Evolutionary conservation across 2,888 invertebrate genomes (phyloP).

Genomic region (Arctia plantaginis): DNA sequence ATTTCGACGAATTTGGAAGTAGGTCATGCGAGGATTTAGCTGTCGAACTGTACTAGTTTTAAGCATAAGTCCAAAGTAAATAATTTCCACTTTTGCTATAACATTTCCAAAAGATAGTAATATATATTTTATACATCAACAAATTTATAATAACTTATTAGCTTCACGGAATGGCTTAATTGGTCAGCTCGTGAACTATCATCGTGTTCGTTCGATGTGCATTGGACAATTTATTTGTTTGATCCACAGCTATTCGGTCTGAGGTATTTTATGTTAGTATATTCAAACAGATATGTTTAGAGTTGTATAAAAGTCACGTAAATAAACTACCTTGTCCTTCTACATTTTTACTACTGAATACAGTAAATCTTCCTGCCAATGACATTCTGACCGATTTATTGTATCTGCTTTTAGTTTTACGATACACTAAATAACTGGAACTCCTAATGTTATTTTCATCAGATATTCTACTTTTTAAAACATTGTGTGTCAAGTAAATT

Average conservation of each 20-base stretch:
- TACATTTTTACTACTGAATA: slow-evolving; percentile 39
- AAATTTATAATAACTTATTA: not conserved
- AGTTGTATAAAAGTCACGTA: not conserved
- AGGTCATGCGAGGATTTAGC: not conserved
- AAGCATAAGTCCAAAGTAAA: not conserved
- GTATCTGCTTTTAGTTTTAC: slow-evolving; percentile 70
- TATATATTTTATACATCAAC: not conserved
- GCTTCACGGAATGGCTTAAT: not conserved
- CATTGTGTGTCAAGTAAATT: slow-evolving; percentile 4
- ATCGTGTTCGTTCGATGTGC: not conserved
- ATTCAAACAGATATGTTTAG: not conserved
- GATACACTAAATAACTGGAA: slow-evolving; percentile 58
- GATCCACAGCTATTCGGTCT: not conserved
- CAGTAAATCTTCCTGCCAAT: slow-evolving; percentile 60
- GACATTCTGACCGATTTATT: slow-evolving; percentile 66
- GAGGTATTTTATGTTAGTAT: not conserved
- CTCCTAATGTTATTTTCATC: slow-evolving; percentile 33
- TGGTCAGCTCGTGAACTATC: not conserved
- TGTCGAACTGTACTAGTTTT: not conserved
- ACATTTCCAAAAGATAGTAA: too few relatives aligned
- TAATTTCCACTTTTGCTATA: too few relatives aligned
- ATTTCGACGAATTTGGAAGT: not conserved
- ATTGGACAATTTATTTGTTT: not conserved
- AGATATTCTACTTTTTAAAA: slow-evolving; percentile 22
- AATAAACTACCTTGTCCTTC: slow-evolving; percentile 30